These are phyloP conservation scores for Cydia strobilella DNA, from an alignment of 1,140 invertebrate genomes.

Conservation along the genomic window DNA sequence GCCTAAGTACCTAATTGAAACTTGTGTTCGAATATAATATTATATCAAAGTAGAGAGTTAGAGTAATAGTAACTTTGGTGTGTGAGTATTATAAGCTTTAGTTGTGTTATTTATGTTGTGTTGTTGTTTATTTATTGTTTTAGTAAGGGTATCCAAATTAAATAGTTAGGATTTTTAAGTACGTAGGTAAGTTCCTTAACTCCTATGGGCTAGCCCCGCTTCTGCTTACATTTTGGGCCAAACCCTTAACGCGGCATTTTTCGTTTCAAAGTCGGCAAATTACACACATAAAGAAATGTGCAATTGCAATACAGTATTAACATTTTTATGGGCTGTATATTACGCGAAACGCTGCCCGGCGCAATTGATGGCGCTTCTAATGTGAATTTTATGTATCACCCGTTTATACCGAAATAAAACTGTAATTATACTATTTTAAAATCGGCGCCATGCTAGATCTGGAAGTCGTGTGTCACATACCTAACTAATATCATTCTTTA, in stretches of 20 bases:
- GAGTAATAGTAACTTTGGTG: too few relatives aligned
- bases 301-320: constrained; percentile 75
- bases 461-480: neutral
- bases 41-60: too few relatives aligned
- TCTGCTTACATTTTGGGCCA: constrained; percentile 39
- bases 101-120: too few relatives aligned
- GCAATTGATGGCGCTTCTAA: constrained; percentile 65
- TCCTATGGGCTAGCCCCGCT: constrained; percentile 34
- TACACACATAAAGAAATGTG: constrained; percentile 70
- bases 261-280: constrained; percentile 74
- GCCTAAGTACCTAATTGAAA: too few relatives aligned
- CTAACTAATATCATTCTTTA: too few relatives aligned
- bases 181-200: constrained; percentile 22
- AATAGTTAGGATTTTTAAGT: too few relatives aligned
- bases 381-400: constrained; percentile 62
- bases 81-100: too few relatives aligned
- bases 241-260: constrained; percentile 54
- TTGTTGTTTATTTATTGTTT: too few relatives aligned
- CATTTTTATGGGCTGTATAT: constrained; percentile 78
- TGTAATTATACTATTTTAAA: constrained; percentile 47
- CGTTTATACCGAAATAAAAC: constrained; percentile 45
- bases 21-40: too few relatives aligned
- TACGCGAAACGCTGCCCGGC: constrained; percentile 50
- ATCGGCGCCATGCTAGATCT: neutral
- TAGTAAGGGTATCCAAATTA: too few relatives aligned